phyloP scores from a whole-genome alignment of 2,113 vertebrate species.

The Pseudopodoces humilis region DNA sequence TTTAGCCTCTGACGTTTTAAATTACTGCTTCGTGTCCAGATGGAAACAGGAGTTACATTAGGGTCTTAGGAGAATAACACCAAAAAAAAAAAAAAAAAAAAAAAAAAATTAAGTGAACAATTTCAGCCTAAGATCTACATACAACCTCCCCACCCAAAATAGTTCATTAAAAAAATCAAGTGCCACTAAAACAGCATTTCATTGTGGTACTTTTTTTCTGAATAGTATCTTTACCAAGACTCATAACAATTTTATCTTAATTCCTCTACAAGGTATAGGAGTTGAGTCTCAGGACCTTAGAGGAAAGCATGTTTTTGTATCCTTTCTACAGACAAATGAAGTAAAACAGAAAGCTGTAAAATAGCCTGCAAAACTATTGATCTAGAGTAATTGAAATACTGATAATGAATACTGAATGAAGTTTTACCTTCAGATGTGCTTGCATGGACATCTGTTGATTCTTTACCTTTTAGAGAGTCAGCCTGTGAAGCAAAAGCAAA shows the following conservation, averaged over 20 bases:
- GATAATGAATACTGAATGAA: background rate
- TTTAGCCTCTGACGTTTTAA: slow-evolving; percentile 73
- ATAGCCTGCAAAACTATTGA: background rate
- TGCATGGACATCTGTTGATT: slow-evolving; percentile 41
- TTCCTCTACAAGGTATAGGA: background rate
- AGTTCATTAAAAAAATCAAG: background rate
- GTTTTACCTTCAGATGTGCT: slow-evolving; percentile 76
- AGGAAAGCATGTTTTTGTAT: background rate
- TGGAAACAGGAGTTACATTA: background rate
- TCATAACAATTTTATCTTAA: background rate
- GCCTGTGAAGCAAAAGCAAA: slow-evolving; percentile 57
- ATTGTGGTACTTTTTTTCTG: background rate
- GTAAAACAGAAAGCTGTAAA: background rate
- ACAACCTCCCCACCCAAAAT: background rate
- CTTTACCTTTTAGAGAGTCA: slow-evolving; percentile 55
- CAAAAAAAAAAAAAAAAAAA: background rate
- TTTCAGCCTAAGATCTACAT: background rate
- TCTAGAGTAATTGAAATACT: background rate
- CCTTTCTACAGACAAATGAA: background rate
- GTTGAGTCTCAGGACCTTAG: background rate
- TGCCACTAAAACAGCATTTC: background rate
- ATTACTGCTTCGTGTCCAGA: slow-evolving; percentile 55
- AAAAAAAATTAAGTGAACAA: background rate
- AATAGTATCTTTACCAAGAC: background rate
- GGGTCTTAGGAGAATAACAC: slow-evolving; percentile 28